Evolutionary conservation across 2,113 vertebrate genomes (phyloP), one percentile per base, ranked within the genome.

Genomic region (Ophthalmolycus amberensis): DNA sequence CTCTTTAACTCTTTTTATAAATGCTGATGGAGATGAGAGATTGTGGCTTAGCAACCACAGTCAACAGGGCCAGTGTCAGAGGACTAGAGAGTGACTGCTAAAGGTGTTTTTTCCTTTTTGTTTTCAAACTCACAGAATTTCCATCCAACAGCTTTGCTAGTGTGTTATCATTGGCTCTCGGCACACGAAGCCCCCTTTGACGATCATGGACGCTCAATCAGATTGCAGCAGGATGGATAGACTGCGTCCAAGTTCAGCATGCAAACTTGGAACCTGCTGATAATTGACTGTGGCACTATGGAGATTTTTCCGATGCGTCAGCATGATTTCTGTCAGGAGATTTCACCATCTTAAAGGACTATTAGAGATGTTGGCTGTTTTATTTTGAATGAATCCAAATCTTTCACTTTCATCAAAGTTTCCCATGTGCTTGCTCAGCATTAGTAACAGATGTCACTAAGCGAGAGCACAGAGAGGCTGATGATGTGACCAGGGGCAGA

Each of bases 151-250:
- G 42, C 29, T 82, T 81, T 86, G 63, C 91, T 88, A 86, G 67
- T 16, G 48, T 94, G 90, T 94, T 93, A 88, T 92, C 79, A 81
- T 92, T 92, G 92, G 91, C 90, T 77, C 74, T 9, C 58, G 52
- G 25, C 67, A 81, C 67, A 16, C 60, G 75, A 82, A 59, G 70
- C 80, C 54, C 58, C 10, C 25, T 29, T 79, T 92, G 93, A 92
- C 86, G 91, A 92, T 89, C 83, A 87, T 58, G 44, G 77, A 81
- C 82, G 75, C 83, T 82, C 76, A 78, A 90, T 88, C 83, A 86
- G 85, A 90, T 85, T 75, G 80, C 63, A 84, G 85, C 75, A 71
- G 74, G 69, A 83, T 83, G 82, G 79, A 91, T 75, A 60, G 76
- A 80, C 54, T 59, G 74, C 25, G 10, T 88, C 88, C 79, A 88